Base-by-base conservation (phyloP, 2,888 invertebrate species). In the Capitulum mitella region DNA sequence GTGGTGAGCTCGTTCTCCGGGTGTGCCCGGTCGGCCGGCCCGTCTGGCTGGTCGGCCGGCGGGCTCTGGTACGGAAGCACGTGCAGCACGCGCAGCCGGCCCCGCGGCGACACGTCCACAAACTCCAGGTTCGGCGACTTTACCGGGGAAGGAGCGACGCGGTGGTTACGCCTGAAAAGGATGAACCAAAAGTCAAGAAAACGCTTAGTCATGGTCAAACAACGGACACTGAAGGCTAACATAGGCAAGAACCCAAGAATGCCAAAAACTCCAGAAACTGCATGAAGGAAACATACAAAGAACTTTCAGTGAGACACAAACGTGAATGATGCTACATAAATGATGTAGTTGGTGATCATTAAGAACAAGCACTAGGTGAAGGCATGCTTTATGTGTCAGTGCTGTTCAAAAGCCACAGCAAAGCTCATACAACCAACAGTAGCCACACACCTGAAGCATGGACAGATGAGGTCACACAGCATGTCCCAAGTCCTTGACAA, bases 401-500 rank as follows among this genome's bases (percentile, higher is more conserved):
- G 54, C 54, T 26, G n/a, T n/a, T 43, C 43, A 5, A 43, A 12
- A 12, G 43, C n/a, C 19, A 64, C 26, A 14, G 2, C 16, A 32
- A 1, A 37, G 5, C 70, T 70, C 37, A n/a, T n/a, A n/a, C n/a
- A n/a, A n/a, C n/a, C n/a, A n/a, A n/a, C n/a, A n/a, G n/a, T n/a
- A n/a, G n/a, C n/a, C n/a, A n/a, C n/a, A n/a, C n/a, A 70, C 70
- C 70, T 70, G 70, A 70, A 32, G 37, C 70, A 70, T 22, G 70
- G 70, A 37, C 70, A 70, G 37, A 22, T 0, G 0, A 70, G 19
- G 22, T 70, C 37, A 1, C 22, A 22, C 37, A 37, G 10, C 29
- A 37, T 8, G 22, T 14, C 32, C 6, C 70, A 70, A 22, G 34
- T 19, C 1, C 37, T 3, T 22, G 70, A 70, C 34, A 37, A 0